Evolutionary conservation across 2,113 vertebrate genomes (phyloP), one percentile per base, ranked within the genome.

Genomic region (Myrmecophaga tridactyla): DNA sequence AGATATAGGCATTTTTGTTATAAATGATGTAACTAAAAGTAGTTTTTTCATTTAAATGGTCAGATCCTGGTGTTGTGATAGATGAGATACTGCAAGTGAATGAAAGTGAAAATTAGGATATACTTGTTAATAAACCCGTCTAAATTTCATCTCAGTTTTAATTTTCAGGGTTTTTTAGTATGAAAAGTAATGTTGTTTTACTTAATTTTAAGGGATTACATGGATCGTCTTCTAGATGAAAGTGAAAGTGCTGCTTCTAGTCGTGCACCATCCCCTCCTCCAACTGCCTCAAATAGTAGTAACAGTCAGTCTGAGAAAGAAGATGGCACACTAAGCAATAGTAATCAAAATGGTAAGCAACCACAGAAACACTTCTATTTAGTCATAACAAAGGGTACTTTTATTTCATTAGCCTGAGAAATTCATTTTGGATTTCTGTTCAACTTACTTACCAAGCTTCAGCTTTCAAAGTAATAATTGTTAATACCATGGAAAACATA

Each of bases 191-290:
- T 58, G 67, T 95, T 25, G 20, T 88, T 91, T 94, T 36, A 41
- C n/a, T 94, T 94, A 53, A 81, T 94, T 70, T 81, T 67, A 93
- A 99, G 99, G 96, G 99, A 99, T 98, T 99, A 99, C 95, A 99
- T 99, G 99, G 99, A 99, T 89, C 98, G 99, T 41, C 98, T 99
- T 87, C 96, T 99, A 95, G 99, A 99, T 46, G 99, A 99, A 96
- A 99, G 99, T 0, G 99, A 99, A 97, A 99, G 99, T 4, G 98
- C 99, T 0, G 98, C 99, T 0, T 99, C 99, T 89, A 99, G 99
- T 63, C 96, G 99, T 56, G 99, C 99, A 3, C 98, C 99, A 0
- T 99, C 99, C 9, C 99, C 99, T 18, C 99, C 99, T 1, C 99
- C 99, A 41, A 99, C 99, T 3, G 98, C 98, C 23, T 99, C 99